A percentile compares a stretch with the other conserved stretches of the same genome.
Conservation (phyloP, 2,113 vertebrate species). For the Nycticorax nycticorax region DNA sequence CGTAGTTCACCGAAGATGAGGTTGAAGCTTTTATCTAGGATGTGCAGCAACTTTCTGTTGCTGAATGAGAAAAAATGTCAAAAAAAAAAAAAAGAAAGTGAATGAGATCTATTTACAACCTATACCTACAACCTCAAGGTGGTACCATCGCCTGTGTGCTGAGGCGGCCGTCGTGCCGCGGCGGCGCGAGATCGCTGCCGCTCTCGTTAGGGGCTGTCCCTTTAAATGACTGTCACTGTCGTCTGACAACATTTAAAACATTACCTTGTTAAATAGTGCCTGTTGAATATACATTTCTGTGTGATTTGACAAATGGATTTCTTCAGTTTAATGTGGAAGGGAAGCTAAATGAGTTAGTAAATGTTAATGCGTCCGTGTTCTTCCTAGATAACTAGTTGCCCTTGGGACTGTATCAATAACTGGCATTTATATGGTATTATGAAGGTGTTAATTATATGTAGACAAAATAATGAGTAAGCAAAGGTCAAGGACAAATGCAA, state of each 20-base stretch:
- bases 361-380: slow-evolving; percentile 58
- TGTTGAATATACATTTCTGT: slow-evolving; percentile 9
- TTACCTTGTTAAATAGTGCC: not conserved
- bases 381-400: slow-evolving; percentile 29
- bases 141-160: not conserved
- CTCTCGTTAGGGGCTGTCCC: not conserved
- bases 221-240: not conserved
- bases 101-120: rapidly evolving
- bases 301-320: slow-evolving; percentile 41
- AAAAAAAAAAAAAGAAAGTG: not conserved
- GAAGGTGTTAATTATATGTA: slow-evolving; percentile 61
- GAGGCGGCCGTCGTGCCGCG: rapidly evolving
- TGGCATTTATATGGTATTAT: slow-evolving; percentile 60
- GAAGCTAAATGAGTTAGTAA: slow-evolving; percentile 62
- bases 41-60: not conserved
- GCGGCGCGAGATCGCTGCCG: rapidly evolving
- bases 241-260: not conserved
- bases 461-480: slow-evolving; percentile 56
- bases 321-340: not conserved
- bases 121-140: not conserved
- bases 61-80: not conserved
- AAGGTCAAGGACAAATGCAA: slow-evolving; percentile 63
- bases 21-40: not conserved
- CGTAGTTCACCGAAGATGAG: not conserved
- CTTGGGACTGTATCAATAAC: slow-evolving; percentile 55